phyloP scores from a whole-genome alignment of 2,888 invertebrate species.

The Drosophila koepferae region DNA sequence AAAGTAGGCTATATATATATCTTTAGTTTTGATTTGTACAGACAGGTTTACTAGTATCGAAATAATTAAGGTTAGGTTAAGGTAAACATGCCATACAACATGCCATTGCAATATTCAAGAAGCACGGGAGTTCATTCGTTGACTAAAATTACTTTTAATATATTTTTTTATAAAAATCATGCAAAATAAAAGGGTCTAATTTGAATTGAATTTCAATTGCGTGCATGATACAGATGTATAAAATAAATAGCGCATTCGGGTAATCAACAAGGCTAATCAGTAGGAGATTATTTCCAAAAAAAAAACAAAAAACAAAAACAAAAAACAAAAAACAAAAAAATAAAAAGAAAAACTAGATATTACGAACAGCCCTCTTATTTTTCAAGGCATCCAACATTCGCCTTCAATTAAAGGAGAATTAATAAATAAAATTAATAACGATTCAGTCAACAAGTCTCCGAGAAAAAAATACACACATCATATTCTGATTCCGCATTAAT shows the following conservation, averaged over 20 bases:
- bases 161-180: neutral
- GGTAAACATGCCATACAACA: too few species aligned
- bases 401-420: neutral
- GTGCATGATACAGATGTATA: neutral
- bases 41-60: too few species aligned
- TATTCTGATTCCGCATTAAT: neutral
- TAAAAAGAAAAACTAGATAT: neutral
- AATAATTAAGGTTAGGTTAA: too few species aligned
- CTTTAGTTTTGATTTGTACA: too few species aligned
- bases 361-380: neutral
- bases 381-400: neutral
- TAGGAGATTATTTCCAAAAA: neutral
- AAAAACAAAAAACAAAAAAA: too few species aligned
- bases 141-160: too few species aligned
- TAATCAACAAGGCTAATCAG: neutral
- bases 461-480: neutral
- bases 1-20: too few species aligned
- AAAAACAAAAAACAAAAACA: too few species aligned
- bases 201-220: neutral
- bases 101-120: too few species aligned
- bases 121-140: too few species aligned
- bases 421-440: neutral
- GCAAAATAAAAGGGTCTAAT: neutral
- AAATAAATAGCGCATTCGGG: neutral
- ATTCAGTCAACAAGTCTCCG: constrained; percentile 7